Conservation (phyloP, 2,888 invertebrate species). For the Rotaria sp. region DNA sequence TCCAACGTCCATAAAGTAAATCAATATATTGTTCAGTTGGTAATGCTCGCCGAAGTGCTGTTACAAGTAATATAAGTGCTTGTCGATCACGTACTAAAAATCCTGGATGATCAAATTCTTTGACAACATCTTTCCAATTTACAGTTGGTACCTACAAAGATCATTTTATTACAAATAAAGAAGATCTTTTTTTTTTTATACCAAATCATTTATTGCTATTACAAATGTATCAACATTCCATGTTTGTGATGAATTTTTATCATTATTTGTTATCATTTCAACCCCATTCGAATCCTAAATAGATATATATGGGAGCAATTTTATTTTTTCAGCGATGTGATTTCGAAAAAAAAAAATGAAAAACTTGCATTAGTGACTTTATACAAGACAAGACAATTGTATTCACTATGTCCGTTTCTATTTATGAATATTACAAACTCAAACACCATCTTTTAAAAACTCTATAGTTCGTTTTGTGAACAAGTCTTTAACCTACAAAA, state of each 20-base stretch:
- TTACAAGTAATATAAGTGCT: conserved; percentile 73
- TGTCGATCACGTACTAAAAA: conserved; percentile 79
- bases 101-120: conserved; percentile 80
- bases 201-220: conserved; percentile 79
- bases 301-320: background rate
- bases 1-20: conserved; percentile 81
- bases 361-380: no score
- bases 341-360: no score
- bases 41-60: conserved; percentile 66
- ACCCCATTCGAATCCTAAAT: conserved; percentile 25
- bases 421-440: no score
- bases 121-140: conserved; percentile 84
- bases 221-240: conserved; percentile 93
- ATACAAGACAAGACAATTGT: no score
- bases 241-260: conserved; percentile 57
- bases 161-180: background rate
- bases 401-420: no score
- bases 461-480: no score
- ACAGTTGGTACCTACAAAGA: conserved; percentile 56
- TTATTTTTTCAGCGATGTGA: no score
- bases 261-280: background rate
- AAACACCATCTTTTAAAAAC: no score
- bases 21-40: conserved; percentile 66
- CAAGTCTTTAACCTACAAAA: no score
- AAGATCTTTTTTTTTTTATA: conserved; percentile 49